phyloP scores from a whole-genome alignment of 2,888 invertebrate species.

The Sminthurinus aureus region DNA sequence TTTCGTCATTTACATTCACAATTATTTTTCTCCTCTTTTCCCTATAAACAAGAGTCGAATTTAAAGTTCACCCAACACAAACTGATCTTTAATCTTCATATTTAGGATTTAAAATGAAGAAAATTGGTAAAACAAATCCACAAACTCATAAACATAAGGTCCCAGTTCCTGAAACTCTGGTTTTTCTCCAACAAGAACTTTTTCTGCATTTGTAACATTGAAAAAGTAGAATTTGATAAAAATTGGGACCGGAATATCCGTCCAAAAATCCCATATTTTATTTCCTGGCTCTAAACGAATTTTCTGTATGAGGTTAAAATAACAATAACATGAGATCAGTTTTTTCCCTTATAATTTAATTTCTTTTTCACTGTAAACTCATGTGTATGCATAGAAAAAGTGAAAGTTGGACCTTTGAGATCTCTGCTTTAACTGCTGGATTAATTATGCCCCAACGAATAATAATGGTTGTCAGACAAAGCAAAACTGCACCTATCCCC shows the following conservation, averaged over 20 bases:
- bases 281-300: slow-evolving; percentile 54
- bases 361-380: not conserved
- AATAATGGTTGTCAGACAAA: slow-evolving; percentile 26
- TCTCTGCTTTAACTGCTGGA: slow-evolving; percentile 38
- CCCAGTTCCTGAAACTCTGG: slow-evolving; percentile 55
- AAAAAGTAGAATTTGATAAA: slow-evolving; percentile 56
- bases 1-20: slow-evolving; percentile 49
- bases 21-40: slow-evolving; percentile 57
- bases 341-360: not conserved
- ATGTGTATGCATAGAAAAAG: too few species aligned
- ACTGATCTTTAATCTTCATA: too few species aligned
- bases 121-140: not conserved
- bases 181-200: slow-evolving; percentile 50
- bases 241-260: slow-evolving; percentile 56
- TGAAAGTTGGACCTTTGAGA: slow-evolving; percentile 37
- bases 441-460: slow-evolving; percentile 45
- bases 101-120: too few species aligned
- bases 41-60: slow-evolving; percentile 50
- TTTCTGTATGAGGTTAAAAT: slow-evolving; percentile 46
- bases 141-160: slow-evolving; percentile 55
- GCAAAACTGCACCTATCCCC: slow-evolving; percentile 17
- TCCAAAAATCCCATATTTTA: slow-evolving; percentile 57
- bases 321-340: not conserved
- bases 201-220: slow-evolving; percentile 55
- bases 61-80: not conserved